phyloP scores from a whole-genome alignment of 2,113 vertebrate genomes.

The Cebus imitator region DNA sequence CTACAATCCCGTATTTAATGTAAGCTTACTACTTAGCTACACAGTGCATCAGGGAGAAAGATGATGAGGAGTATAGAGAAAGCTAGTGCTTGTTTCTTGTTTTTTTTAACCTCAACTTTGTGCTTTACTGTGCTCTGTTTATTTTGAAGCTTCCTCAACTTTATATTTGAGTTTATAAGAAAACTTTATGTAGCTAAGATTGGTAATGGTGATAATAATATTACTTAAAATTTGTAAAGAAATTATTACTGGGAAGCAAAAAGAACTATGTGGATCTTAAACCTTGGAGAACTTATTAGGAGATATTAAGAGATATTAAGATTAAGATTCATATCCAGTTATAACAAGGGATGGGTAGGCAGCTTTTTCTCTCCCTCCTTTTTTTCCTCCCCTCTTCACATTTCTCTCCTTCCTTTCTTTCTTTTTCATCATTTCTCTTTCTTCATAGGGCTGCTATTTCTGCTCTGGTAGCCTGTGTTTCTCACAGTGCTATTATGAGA shows the following conservation, averaged over 20 bases:
- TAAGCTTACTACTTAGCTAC: neutral
- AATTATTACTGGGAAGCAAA: neutral
- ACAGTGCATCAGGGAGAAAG: neutral
- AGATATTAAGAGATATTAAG: neutral
- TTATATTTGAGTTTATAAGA: neutral
- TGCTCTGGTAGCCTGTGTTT: neutral
- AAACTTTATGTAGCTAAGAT: neutral
- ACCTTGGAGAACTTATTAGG: neutral
- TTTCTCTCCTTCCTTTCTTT: neutral
- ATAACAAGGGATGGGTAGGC: neutral
- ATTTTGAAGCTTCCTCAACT: neutral
- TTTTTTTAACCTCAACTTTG: neutral
- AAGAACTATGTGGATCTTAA: neutral
- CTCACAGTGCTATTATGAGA: neutral
- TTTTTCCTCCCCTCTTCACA: neutral
- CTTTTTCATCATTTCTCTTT: neutral
- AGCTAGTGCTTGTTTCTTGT: neutral
- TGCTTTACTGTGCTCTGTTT: neutral
- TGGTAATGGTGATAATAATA: neutral
- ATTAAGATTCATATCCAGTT: neutral
- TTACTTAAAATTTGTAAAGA: neutral
- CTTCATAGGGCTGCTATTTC: neutral
- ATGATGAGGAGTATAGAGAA: neutral
- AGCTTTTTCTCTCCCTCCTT: neutral
- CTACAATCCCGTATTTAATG: neutral